Conservation (phyloP, 2,888 invertebrate species). For the Allophyes oxyacanthae region DNA sequence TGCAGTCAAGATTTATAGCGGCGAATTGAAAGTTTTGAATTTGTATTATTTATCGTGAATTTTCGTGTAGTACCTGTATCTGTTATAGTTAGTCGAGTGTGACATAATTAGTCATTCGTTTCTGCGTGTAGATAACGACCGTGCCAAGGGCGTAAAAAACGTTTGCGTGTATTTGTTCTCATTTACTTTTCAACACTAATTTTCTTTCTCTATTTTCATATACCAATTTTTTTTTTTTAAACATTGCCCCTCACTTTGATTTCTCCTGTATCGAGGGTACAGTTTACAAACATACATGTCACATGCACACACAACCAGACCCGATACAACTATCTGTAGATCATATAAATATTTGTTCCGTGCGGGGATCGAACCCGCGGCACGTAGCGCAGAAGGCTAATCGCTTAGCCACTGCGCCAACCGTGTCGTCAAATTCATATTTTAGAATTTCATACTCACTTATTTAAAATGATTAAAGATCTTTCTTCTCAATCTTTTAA, state of each 20-base stretch:
- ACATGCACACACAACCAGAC: too few relatives aligned
- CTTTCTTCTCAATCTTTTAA: background rate
- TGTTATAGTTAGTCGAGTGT: slow-evolving; percentile 3
- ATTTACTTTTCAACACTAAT: slow-evolving; percentile 6
- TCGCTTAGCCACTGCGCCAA: too few relatives aligned
- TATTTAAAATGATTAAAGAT: background rate
- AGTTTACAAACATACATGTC: too few relatives aligned
- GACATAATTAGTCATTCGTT: slow-evolving; percentile 25
- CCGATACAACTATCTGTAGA: too few relatives aligned
- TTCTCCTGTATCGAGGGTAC: too few relatives aligned
- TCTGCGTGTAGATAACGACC: slow-evolving; percentile 21
- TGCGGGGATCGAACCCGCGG: too few relatives aligned
- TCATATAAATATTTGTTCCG: too few relatives aligned
- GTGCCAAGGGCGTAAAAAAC: slow-evolving; percentile 26
- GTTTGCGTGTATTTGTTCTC: slow-evolving; percentile 8
- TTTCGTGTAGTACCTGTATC: slow-evolving; percentile 34
- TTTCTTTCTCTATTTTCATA: background rate
- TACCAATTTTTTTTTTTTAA: background rate
- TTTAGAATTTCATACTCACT: background rate
- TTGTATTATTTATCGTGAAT: slow-evolving; percentile 50
- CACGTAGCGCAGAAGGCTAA: too few relatives aligned
- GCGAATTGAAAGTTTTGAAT: slow-evolving; percentile 57
- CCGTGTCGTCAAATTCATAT: too few relatives aligned
- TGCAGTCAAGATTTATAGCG: slow-evolving; percentile 60
- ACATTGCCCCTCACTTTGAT: too few relatives aligned